Evolutionary conservation across 2,797 vertebrate genomes (phyloP).

Genomic region (Rhinophrynus dorsalis): DNA sequence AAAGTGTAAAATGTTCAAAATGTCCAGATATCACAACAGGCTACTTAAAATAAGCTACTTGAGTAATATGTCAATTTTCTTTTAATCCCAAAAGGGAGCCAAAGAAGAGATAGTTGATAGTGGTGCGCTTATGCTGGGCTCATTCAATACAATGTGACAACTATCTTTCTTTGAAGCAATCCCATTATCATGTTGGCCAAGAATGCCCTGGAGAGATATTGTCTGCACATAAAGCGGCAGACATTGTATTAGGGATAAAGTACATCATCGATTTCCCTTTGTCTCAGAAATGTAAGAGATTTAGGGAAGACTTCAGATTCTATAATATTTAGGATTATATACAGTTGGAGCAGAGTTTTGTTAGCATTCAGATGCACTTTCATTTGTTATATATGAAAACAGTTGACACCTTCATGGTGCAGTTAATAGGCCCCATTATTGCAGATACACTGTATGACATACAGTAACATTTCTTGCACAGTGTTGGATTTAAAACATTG

Average conservation of each 20-base stretch:
- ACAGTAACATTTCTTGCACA: not conserved
- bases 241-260: constrained; percentile 33
- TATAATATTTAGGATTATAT: constrained; percentile 17
- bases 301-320: constrained; percentile 12
- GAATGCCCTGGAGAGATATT: constrained; percentile 28
- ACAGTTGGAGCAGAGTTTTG: not conserved
- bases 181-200: not conserved
- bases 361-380: constrained; percentile 7
- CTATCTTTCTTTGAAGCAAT: constrained; percentile 1
- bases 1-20: too few species aligned
- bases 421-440: constrained; percentile 9
- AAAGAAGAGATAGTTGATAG: too few species aligned
- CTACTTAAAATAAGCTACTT: not conserved
- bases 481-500: constrained; percentile 1
- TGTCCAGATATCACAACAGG: too few species aligned
- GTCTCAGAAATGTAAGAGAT: constrained; percentile 20
- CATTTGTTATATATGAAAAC: constrained; percentile 7
- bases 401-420: constrained; percentile 10
- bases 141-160: not conserved
- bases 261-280: constrained; percentile 29
- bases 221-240: constrained; percentile 27
- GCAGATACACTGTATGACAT: not conserved
- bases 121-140: not conserved
- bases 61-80: too few species aligned
- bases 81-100: too few species aligned